phyloP scores from a whole-genome alignment of 2,797 vertebrate species.

The Sebastiscus albofasciatus region DNA sequence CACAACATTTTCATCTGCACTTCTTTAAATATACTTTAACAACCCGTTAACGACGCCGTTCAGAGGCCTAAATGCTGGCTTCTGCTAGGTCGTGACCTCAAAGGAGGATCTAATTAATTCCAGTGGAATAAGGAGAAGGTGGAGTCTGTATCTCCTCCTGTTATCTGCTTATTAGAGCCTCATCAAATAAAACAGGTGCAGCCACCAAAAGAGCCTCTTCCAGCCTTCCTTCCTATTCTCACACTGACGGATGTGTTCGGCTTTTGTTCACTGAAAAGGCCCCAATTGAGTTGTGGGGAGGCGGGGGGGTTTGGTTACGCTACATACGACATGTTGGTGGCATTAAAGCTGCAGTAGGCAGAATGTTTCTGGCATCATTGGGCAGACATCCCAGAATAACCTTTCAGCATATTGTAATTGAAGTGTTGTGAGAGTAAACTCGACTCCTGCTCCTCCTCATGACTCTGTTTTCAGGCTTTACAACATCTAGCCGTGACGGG shows the following conservation, averaged over 20 bases:
- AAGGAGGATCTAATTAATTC: conserved; percentile 72
- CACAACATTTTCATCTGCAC: neutral
- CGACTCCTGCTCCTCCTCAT: too few species aligned
- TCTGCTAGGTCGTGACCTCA: conserved; percentile 32
- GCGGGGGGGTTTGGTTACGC: conserved; percentile 64
- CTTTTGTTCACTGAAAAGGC: conserved; percentile 81
- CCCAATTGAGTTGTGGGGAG: conserved; percentile 72
- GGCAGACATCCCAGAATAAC: too few species aligned
- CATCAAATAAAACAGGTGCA: conserved; percentile 86
- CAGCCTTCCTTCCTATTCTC: conserved; percentile 69
- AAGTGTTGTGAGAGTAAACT: too few species aligned
- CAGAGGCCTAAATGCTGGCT: conserved; percentile 15
- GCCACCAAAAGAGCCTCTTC: conserved; percentile 70
- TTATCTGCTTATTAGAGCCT: conserved; percentile 83
- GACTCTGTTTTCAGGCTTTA: too few species aligned
- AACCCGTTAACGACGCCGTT: conserved; percentile 12
- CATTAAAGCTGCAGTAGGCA: conserved; percentile 45
- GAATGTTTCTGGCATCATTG: too few species aligned
- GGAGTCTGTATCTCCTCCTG: conserved; percentile 41
- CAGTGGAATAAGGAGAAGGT: conserved; percentile 56
- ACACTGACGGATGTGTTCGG: conserved; percentile 73
- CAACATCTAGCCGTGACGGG: too few species aligned
- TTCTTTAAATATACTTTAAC: neutral
- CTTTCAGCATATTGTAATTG: too few species aligned
- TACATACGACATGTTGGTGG: conserved; percentile 63